Base-by-base conservation (phyloP, 2,888 invertebrate species). In the Bombyx huttoni region DNA sequence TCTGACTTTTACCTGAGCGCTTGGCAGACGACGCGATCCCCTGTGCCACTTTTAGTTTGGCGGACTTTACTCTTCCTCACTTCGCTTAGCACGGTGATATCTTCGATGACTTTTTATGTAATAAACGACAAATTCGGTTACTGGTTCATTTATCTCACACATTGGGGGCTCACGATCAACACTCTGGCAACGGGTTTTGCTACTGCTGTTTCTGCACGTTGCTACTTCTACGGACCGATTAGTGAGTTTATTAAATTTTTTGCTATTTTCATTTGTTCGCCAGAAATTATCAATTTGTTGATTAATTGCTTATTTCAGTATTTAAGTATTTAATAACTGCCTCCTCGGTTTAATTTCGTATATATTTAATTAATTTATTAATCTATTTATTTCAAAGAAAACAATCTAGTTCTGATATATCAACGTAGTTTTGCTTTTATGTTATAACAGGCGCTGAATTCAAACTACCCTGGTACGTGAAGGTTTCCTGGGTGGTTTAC, bases 71-170 rank as follows among this genome's bases (percentile, higher is more conserved):
- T 87, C 52, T 81, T 84, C 57, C 65, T 85, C 10, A 56, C 70
- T 1, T 71, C 82, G 13, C 33, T 86, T 34, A 76, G 69, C 3
- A 80, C 84, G 56, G 68, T 81, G 54, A 54, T 85, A 46, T 60
- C 75, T 48, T 88, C 87, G 40, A 57, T 72, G 13, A 70, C 70
- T 53, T 67, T 71, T 52, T 85, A 86, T 59, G 70, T 73, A 13
- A 13, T 67, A 48, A 64, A 64, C 51, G 71, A 73, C 7, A 61
- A 64, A 53, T 56, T 70, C 13, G 62, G 62, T 1, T 83, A 61
- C 56, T 90, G 90, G 89, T 83, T 83, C 56, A 89, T 90, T 61
- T 90, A 89, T 63, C 73, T 90, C 47, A 90, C 90, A 12, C 89
- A 90, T 64, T 90, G 90, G 90, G 90, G 90, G 7, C 73, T 89